Conservation (phyloP, 2,888 invertebrate genomes). For the Acholoe squamosa region DNA sequence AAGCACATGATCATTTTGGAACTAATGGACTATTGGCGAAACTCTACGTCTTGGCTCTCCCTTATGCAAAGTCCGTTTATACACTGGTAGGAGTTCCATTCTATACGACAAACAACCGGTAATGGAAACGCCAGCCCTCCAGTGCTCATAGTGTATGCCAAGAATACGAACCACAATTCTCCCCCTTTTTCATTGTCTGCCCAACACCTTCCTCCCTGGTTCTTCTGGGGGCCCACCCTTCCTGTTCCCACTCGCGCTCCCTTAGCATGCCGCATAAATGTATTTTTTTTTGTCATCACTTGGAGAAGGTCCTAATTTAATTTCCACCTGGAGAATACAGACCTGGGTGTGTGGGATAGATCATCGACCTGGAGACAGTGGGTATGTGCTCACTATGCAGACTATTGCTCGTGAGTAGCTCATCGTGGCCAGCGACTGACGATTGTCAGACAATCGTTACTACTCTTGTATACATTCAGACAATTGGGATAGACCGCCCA, state of each 20-base stretch:
- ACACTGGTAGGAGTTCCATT: background rate
- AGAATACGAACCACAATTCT: background rate
- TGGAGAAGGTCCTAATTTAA: background rate
- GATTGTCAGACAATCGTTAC: too few species aligned
- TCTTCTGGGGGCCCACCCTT: too few species aligned
- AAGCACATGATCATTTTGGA: background rate
- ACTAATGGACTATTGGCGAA: conserved; percentile 18
- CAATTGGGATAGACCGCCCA: too few species aligned
- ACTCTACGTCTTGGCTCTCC: background rate
- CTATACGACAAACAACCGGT: conserved; percentile 5
- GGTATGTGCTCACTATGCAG: too few species aligned
- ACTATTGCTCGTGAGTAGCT: too few species aligned
- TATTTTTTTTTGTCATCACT: background rate
- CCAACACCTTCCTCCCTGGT: too few species aligned
- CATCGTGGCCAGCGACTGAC: too few species aligned
- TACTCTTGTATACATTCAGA: too few species aligned
- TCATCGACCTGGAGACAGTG: too few species aligned
- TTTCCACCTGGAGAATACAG: conserved; percentile 4
- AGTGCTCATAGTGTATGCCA: background rate
- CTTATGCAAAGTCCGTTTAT: background rate
- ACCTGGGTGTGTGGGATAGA: background rate
- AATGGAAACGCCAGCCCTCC: background rate
- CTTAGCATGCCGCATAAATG: too few species aligned
- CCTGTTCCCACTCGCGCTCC: background rate
- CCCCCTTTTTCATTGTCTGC: background rate